phyloP scores from a whole-genome alignment of 92 coral and sea anemone genomes.

The Phymanthus crucifer region DNA sequence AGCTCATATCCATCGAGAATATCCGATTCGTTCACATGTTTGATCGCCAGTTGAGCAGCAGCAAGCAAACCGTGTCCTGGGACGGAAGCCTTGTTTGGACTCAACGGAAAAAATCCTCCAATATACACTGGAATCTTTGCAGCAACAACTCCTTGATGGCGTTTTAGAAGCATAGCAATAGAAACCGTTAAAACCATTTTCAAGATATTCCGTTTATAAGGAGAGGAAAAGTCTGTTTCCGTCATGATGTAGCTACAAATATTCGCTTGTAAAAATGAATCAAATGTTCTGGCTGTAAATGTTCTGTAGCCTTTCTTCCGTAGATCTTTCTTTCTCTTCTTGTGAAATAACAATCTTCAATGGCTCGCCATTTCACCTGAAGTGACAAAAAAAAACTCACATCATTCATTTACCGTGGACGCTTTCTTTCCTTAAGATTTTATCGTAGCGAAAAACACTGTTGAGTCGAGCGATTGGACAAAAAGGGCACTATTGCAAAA shows the following conservation, averaged over 20 bases:
- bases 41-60: conserved; percentile 80
- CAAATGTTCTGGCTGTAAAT: not conserved
- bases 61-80: conserved; percentile 80
- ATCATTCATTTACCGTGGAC: not conserved
- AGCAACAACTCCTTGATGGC: not conserved
- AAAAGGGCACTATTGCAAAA: not conserved
- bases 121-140: conserved; percentile 56
- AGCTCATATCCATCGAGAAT: conserved; percentile 70
- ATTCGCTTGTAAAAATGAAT: too few relatives aligned
- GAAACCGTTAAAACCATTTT: not conserved
- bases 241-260: not conserved
- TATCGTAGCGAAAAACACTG: not conserved
- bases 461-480: not conserved
- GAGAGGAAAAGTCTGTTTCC: not conserved
- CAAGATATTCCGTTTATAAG: not conserved
- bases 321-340: not conserved
- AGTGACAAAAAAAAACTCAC: conserved; percentile 11
- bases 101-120: conserved; percentile 89
- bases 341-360: not conserved
- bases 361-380: conserved; percentile 13
- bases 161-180: not conserved
- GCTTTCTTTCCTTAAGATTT: conserved; percentile 4
- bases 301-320: not conserved
- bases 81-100: conserved; percentile 93
- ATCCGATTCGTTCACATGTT: conserved; percentile 78